Conservation (phyloP, 1,140 invertebrate genomes). For the Drosophila ercepeae region DNA sequence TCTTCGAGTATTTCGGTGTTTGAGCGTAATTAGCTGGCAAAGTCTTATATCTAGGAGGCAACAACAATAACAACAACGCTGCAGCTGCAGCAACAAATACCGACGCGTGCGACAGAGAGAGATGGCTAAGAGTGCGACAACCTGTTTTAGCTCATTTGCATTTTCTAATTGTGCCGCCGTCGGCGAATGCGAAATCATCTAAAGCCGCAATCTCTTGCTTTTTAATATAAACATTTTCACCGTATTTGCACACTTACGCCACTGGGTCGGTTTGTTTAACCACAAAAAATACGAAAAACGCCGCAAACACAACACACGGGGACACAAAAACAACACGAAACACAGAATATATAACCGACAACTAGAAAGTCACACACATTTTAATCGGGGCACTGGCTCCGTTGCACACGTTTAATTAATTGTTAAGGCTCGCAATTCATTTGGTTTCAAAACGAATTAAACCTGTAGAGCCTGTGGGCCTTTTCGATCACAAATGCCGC, state of each 20-base stretch:
- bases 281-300: constrained; percentile 34
- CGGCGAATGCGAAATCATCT: not conserved
- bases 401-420: constrained; percentile 27
- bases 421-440: constrained; percentile 24
- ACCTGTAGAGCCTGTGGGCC: constrained; percentile 6
- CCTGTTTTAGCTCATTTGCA: constrained; percentile 49
- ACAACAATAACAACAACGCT: constrained; percentile 30
- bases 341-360: constrained; percentile 17
- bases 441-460: constrained; percentile 46
- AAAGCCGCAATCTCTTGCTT: not conserved
- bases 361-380: constrained; percentile 32
- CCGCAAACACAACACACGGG: constrained; percentile 33
- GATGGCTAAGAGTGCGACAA: constrained; percentile 26
- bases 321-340: constrained; percentile 30
- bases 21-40: constrained; percentile 47
- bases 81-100: constrained; percentile 33
- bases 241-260: constrained; percentile 22
- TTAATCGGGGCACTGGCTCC: constrained; percentile 21
- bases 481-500: not conserved
- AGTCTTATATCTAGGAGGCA: constrained; percentile 42
- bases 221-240: constrained; percentile 6
- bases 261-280: constrained; percentile 30
- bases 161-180: constrained; percentile 42
- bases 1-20: constrained; percentile 15
- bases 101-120: constrained; percentile 15